Evolutionary conservation across 2,888 invertebrate species (phyloP), one percentile per base, ranked within the genome.

Genomic region (Agriotes lineatus): DNA sequence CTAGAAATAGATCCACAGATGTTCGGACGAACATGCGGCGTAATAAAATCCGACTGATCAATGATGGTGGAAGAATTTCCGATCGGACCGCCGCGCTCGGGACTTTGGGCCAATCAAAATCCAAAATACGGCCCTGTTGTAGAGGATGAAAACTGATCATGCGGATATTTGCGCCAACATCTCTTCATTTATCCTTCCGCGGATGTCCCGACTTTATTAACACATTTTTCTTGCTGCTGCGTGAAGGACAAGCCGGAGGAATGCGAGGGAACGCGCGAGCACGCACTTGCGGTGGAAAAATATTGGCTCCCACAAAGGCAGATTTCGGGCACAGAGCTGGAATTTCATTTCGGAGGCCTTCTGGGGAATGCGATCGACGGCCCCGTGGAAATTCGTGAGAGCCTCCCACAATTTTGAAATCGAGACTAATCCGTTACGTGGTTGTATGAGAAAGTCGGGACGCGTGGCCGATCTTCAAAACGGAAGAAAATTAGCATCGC

Each of bases 1-100:
- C 67, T 35, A 45, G 42, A 67, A 67, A 61, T 61, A 61, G 61
- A 61, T 37, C 25, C 45, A 39, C 67, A 67, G 61, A 67, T 67
- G 61, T 50, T 35, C 9, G 12, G 35, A 59, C 35, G 22, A 14
- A 45, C 33, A 60, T 48, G 48, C n/a, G n/a, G n/a, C n/a, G n/a
- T n/a, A n/a, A n/a, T n/a, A n/a, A n/a, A n/a, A n/a, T 25, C 25
- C 25, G 25, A 25, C 25, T 3, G 3, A 5, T 25, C 25, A 7
- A 25, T 25, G 25, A 5, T 25, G 7, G 7, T 25, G 25, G 7
- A 25, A 25, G 7, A 3, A 7, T 25, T 25, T 25, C 7, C n/a
- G n/a, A n/a, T n/a, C n/a, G n/a, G n/a, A n/a, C n/a, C n/a, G n/a
- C n/a, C n/a, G n/a, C n/a, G n/a, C n/a, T n/a, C n/a, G 25, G 25